Conservation (phyloP, 1,140 invertebrate species). For the Lysiphlebus fabarum region DNA sequence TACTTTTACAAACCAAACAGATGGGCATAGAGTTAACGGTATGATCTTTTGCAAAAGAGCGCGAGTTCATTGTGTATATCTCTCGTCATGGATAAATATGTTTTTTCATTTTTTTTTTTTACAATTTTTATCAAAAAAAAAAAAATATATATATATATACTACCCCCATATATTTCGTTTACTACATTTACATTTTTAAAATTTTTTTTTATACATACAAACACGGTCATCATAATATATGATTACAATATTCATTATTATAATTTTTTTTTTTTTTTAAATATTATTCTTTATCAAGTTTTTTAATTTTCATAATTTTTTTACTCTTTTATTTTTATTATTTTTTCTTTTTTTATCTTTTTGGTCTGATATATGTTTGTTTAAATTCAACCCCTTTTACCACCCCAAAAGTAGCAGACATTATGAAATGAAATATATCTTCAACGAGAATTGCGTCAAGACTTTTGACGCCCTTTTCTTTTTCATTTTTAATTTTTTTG, state of each 20-base stretch:
- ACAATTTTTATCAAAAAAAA: too few relatives aligned
- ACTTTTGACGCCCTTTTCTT: constrained; percentile 29
- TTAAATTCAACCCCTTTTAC: background rate
- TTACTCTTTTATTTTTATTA: constrained; percentile 9
- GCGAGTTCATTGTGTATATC: constrained; percentile 22
- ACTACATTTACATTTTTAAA: background rate
- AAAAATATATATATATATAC: constrained; percentile 22
- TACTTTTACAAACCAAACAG: constrained; percentile 11
- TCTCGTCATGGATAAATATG: constrained; percentile 23
- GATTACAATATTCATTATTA: constrained; percentile 24
- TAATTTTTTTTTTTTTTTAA: too few relatives aligned
- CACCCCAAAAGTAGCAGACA: constrained; percentile 20
- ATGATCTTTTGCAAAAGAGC: constrained; percentile 26
- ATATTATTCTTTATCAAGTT: constrained; percentile 11
- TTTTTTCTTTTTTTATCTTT: constrained; percentile 10
- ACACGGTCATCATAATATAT: constrained; percentile 30
- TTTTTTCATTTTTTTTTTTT: background rate
- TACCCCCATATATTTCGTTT: background rate
- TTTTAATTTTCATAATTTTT: constrained; percentile 8
- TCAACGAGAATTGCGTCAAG: constrained; percentile 25
- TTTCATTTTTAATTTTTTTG: constrained; percentile 19
- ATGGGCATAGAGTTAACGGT: constrained; percentile 18
- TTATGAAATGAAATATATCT: constrained; percentile 28
- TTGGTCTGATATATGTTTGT: background rate
- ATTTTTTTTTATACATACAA: constrained; percentile 18